These are phyloP conservation scores for Ceryle rudis DNA, from an alignment of 2,797 vertebrate genomes.

Conservation along the genomic window DNA sequence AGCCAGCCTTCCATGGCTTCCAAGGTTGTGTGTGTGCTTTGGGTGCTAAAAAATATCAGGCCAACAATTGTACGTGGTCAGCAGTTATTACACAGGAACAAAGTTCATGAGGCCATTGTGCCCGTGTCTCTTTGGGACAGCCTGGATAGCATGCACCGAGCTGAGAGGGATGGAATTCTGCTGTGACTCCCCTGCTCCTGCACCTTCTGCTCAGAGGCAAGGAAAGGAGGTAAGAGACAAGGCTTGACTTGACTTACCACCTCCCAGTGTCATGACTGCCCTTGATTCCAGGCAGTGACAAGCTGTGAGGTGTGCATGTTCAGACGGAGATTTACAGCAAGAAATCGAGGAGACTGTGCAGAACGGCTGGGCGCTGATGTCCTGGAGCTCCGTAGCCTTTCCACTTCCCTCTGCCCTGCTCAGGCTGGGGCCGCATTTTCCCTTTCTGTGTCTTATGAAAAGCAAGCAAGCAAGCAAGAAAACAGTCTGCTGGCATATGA, in stretches of 20 bases:
- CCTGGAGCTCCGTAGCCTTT: neutral
- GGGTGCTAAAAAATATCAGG: neutral
- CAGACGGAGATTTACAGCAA: neutral
- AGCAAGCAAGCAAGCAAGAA: neutral
- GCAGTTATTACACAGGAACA: neutral
- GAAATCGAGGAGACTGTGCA: accelerated
- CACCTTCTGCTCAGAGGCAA: neutral
- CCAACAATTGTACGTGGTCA: neutral
- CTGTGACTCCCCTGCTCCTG: neutral
- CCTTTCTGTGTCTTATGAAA: neutral
- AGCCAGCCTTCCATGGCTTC: neutral
- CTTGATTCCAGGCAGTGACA: neutral
- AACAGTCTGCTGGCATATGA: neutral
- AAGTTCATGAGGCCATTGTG: neutral
- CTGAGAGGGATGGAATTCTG: neutral
- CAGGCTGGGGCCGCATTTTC: neutral
- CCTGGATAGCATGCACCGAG: neutral
- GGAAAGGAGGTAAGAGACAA: neutral
- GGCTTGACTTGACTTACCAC: neutral
- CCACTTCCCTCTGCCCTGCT: neutral
- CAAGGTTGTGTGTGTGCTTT: neutral
- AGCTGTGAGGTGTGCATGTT: accelerated
- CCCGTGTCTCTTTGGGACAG: neutral
- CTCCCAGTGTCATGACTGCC: neutral
- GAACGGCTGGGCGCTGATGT: accelerated